Conservation (phyloP, 2,113 vertebrate species). For the Clarias macrocephalus region DNA sequence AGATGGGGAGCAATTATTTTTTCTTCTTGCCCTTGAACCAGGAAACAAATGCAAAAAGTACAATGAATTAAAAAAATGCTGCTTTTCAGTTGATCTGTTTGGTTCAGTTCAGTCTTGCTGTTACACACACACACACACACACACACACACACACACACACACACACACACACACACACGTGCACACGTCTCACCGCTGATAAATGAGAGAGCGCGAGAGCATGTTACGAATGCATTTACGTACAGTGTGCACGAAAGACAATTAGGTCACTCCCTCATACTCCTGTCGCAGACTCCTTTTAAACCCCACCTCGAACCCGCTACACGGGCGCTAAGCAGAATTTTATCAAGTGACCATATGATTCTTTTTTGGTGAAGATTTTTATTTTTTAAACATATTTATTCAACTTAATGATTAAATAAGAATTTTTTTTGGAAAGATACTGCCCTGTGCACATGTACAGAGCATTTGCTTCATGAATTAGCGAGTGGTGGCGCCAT, state of each 20-base stretch:
- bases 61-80: not conserved
- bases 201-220: not conserved
- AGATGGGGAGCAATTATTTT: not conserved
- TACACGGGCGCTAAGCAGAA: not conserved
- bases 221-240: not conserved
- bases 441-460: not conserved
- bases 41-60: not conserved
- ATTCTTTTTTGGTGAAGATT: no score
- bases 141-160: not conserved
- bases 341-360: not conserved
- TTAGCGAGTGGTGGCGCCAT: not conserved
- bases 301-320: not conserved
- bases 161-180: not conserved
- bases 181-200: not conserved
- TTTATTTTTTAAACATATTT: no score
- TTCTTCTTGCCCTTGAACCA: not conserved
- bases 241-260: not conserved
- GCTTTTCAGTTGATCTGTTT: not conserved
- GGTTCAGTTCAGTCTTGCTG: not conserved
- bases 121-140: not conserved
- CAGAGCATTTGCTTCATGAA: not conserved
- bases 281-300: not conserved
- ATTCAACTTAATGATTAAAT: no score
- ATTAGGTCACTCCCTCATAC: not conserved
- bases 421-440: not conserved